A percentile compares a stretch with the other conserved stretches of the same genome.
Evolutionary conservation across 2,797 vertebrate genomes (phyloP).

Genomic region (Acanthopagrus latus): DNA sequence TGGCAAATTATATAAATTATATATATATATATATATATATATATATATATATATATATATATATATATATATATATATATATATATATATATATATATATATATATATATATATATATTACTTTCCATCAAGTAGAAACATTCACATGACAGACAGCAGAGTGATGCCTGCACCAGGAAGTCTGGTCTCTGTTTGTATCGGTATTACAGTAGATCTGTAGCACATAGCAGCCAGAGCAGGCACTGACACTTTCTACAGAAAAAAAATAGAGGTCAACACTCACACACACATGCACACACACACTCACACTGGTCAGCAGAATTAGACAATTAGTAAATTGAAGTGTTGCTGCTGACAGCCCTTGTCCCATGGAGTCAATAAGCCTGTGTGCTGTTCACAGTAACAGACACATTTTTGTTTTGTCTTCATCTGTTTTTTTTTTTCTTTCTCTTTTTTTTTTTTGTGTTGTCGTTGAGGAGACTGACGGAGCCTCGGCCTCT

Average conservation of each 20-base stretch:
- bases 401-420: conserved; percentile 54
- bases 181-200: conserved; percentile 47
- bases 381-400: conserved; percentile 72
- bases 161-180: conserved; percentile 48
- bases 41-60: too few relatives aligned
- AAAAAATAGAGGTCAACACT: conserved; percentile 40
- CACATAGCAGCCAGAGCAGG: conserved; percentile 67
- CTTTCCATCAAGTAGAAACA: conserved; percentile 40
- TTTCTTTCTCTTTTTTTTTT: conserved; percentile 23
- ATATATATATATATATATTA: not conserved
- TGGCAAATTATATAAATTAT: not conserved
- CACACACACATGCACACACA: conserved; percentile 6
- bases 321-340: conserved; percentile 71
- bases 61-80: not conserved
- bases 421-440: conserved; percentile 14
- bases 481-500: conserved; percentile 46
- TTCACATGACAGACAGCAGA: conserved; percentile 57
- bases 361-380: conserved; percentile 82
- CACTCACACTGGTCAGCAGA: conserved; percentile 77
- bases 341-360: conserved; percentile 82
- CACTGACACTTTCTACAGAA: conserved; percentile 58
- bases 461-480: conserved; percentile 35
- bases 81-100: too few relatives aligned
- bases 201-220: conserved; percentile 68
- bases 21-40: not conserved